Evolutionary conservation across 2,113 vertebrate species (phyloP).

Genomic region (Asarcornis scutulata): DNA sequence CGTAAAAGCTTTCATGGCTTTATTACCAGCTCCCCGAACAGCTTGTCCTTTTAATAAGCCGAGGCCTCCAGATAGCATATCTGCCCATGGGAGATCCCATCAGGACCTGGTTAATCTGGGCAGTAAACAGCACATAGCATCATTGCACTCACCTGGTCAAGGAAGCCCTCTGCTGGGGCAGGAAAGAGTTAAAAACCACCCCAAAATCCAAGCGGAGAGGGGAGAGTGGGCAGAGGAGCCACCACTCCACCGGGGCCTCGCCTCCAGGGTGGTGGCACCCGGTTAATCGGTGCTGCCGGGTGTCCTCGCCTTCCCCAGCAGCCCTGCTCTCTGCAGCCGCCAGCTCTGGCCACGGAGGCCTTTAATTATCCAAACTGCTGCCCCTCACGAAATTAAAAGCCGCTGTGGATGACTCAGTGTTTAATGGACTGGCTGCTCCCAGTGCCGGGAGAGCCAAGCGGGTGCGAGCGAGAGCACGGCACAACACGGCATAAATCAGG

Average conservation of each 20-base stretch:
- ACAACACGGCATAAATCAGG: background rate
- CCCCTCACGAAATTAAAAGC: constrained; percentile 62
- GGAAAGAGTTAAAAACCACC: background rate
- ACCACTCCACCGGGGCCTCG: fast-evolving
- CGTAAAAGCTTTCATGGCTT: constrained; percentile 61
- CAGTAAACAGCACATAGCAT: constrained; percentile 3
- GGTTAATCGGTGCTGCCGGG: background rate
- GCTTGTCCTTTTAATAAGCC: constrained; percentile 58
- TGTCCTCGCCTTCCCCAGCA: background rate
- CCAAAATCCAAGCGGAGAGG: background rate
- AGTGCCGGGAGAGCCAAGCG: constrained; percentile 17
- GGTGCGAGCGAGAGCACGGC: background rate
- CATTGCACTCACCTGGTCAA: background rate
- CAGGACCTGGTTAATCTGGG: background rate
- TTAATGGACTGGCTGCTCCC: constrained; percentile 63
- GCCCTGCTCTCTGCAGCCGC: background rate
- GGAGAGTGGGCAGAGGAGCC: background rate
- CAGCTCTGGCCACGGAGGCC: constrained; percentile 20
- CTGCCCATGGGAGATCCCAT: constrained; percentile 44
- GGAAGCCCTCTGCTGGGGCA: background rate
- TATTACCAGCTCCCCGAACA: constrained; percentile 43
- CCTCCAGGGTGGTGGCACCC: background rate
- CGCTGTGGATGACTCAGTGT: constrained; percentile 55
- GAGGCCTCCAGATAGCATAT: constrained; percentile 19
- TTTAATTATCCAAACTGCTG: constrained; percentile 70